These are phyloP conservation scores for Drosophila borealis DNA, from an alignment of 2,888 invertebrate genomes.

Conservation along the genomic window DNA sequence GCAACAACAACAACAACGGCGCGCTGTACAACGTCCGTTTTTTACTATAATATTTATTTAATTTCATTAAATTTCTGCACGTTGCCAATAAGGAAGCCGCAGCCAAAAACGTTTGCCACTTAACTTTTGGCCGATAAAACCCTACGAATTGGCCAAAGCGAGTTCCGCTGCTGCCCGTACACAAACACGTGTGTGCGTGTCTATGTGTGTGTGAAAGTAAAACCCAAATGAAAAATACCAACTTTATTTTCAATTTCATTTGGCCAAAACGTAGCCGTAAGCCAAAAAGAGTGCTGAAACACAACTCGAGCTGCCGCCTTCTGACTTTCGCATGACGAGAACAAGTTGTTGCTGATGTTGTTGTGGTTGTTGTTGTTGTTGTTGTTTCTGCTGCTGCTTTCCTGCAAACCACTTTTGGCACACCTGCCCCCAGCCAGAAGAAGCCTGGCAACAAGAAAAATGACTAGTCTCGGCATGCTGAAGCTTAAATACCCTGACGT, in stretches of 20 bases:
- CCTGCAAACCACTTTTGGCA: conserved; percentile 51
- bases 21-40: conserved; percentile 7
- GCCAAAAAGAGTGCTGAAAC: conserved; percentile 43
- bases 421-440: conserved; percentile 45
- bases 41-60: conserved; percentile 71
- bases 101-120: conserved; percentile 63
- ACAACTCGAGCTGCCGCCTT: conserved; percentile 31
- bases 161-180: conserved; percentile 34
- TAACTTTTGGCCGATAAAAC: conserved; percentile 58
- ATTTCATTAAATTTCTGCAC: conserved; percentile 77
- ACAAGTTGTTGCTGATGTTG: conserved; percentile 55
- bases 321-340: conserved; percentile 72
- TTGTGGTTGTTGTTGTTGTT: conserved; percentile 8
- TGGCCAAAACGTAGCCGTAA: conserved; percentile 17
- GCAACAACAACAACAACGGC: conserved; percentile 13
- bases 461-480: not conserved
- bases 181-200: conserved; percentile 29
- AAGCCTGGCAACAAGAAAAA: conserved; percentile 18
- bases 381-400: conserved; percentile 14
- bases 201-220: conserved; percentile 68
- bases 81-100: conserved; percentile 72
- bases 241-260: conserved; percentile 72
- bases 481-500: not conserved
- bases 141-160: conserved; percentile 49
- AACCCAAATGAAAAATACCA: conserved; percentile 42